phyloP scores from a whole-genome alignment of 2,888 invertebrate genomes.

The Quadriops clusia region DNA sequence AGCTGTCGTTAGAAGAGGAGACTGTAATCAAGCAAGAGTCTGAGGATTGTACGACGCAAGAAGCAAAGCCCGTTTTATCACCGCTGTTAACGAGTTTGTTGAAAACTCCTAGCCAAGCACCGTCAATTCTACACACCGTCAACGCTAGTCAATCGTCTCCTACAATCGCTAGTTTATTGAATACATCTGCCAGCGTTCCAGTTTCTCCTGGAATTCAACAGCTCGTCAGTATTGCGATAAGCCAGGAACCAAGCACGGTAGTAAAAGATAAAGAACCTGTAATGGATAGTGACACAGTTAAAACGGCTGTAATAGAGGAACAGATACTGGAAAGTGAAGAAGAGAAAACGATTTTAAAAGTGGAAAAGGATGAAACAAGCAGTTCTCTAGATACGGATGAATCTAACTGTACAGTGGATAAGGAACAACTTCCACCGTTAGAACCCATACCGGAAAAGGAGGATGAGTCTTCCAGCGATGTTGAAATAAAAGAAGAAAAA shows the following conservation, averaged over 20 bases:
- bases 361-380: constrained; percentile 37
- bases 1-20: constrained; percentile 31
- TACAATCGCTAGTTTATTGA: constrained; percentile 44
- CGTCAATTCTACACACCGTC: constrained; percentile 33
- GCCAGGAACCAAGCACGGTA: constrained; percentile 24
- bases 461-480: too few relatives aligned
- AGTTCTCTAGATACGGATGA: constrained; percentile 23
- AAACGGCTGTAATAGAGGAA: constrained; percentile 26
- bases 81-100: constrained; percentile 73
- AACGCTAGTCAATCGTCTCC: constrained; percentile 37
- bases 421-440: constrained; percentile 32
- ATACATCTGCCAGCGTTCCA: constrained; percentile 28
- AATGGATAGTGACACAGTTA: constrained; percentile 14
- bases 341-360: constrained; percentile 33
- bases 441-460: constrained; percentile 41
- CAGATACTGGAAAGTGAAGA: too few relatives aligned
- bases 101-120: constrained; percentile 52
- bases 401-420: too few relatives aligned
- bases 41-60: constrained; percentile 18
- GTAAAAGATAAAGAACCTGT: constrained; percentile 15
- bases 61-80: constrained; percentile 44
- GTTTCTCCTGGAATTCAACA: constrained; percentile 40
- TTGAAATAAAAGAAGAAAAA: constrained; percentile 11
- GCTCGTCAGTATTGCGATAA: constrained; percentile 38
- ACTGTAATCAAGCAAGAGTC: constrained; percentile 25